These are phyloP conservation scores for Yponomeuta evonymella DNA, from an alignment of 2,888 invertebrate species.

Conservation along the genomic window DNA sequence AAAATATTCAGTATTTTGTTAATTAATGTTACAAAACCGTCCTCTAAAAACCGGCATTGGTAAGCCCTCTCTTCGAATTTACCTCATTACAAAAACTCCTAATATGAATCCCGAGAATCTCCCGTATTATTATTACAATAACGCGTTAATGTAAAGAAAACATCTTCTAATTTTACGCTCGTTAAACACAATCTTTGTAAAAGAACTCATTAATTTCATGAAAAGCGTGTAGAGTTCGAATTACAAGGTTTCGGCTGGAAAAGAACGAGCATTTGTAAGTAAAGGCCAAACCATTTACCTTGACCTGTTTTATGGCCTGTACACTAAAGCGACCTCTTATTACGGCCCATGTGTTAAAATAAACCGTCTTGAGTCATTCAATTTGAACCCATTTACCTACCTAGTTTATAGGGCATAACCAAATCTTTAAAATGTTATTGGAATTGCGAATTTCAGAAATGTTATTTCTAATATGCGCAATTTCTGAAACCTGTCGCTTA, in stretches of 20 bases:
- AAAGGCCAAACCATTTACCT: slow-evolving; percentile 10
- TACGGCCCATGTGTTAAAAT: background rate
- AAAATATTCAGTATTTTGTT: no score
- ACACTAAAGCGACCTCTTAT: background rate
- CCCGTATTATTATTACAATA: background rate
- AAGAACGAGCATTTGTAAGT: slow-evolving; percentile 10
- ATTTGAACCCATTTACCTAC: no score
- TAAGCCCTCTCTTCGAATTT: no score
- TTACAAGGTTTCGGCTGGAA: slow-evolving; percentile 13
- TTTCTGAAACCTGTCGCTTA: no score
- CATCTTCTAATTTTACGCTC: slow-evolving; percentile 5
- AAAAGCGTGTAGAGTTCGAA: slow-evolving; percentile 11
- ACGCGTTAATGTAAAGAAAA: background rate
- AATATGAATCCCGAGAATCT: background rate
- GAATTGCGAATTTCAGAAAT: no score
- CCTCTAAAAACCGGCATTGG: no score
- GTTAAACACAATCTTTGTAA: slow-evolving; percentile 6
- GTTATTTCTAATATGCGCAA: no score
- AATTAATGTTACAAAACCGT: no score
- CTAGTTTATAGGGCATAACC: no score
- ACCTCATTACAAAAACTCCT: no score
- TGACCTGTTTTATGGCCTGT: slow-evolving; percentile 6
- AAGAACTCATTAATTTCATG: slow-evolving; percentile 4
- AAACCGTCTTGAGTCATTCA: background rate
- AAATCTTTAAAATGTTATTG: no score